Evolutionary conservation across 2,888 invertebrate genomes (phyloP).

Genomic region (Bedellia somnulentella): DNA sequence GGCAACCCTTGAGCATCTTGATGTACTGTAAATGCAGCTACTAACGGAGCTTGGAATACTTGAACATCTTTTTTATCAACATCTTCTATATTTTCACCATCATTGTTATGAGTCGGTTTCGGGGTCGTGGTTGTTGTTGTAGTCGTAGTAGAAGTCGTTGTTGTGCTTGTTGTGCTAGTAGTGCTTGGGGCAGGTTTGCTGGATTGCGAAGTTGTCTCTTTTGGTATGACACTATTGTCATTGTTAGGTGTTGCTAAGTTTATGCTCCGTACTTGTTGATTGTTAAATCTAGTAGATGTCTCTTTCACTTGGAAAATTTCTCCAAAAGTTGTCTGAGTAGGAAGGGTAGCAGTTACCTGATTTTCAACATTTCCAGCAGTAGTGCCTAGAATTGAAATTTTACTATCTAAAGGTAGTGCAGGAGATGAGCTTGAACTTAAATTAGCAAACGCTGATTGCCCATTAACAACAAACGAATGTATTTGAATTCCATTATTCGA

Average conservation of each 20-base stretch:
- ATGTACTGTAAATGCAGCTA: conserved; percentile 84
- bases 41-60: conserved; percentile 78
- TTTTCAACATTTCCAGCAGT: conserved; percentile 51
- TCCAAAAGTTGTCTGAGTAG: conserved; percentile 35
- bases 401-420: conserved; percentile 33
- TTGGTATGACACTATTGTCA: conserved; percentile 10
- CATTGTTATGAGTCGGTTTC: conserved; percentile 68
- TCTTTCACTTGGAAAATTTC: conserved; percentile 46
- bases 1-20: conserved; percentile 79
- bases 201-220: conserved; percentile 7
- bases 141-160: conserved; percentile 39
- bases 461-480: conserved; percentile 59
- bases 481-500: conserved; percentile 47
- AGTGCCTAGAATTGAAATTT: conserved; percentile 43
- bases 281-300: conserved; percentile 22
- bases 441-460: conserved; percentile 39
- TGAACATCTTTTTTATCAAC: conserved; percentile 73
- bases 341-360: conserved; percentile 31
- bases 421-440: conserved; percentile 25
- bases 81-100: conserved; percentile 68
- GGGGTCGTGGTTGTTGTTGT: conserved; percentile 65
- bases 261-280: conserved; percentile 43
- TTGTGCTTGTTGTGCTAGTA: conserved; percentile 23
- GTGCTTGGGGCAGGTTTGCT: conserved; percentile 4
- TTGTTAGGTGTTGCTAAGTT: conserved; percentile 18